Evolutionary conservation across 1,140 invertebrate species (phyloP).

Genomic region (Mizuhopecten yessoensis): DNA sequence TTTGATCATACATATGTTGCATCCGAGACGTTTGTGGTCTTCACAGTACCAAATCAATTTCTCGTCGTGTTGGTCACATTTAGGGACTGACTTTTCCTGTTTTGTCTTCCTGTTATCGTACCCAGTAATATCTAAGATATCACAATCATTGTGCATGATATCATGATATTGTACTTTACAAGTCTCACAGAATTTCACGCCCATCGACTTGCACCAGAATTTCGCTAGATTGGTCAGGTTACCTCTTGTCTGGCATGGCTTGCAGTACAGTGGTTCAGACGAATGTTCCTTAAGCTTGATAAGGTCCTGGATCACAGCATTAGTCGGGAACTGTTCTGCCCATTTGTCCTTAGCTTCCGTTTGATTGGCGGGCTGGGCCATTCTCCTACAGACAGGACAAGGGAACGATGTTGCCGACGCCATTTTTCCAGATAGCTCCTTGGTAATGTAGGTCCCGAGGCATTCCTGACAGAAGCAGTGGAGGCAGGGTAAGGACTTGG

Average conservation of each 20-base stretch:
- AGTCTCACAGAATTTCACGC: neutral
- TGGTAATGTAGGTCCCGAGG: too few relatives aligned
- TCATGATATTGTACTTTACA: neutral
- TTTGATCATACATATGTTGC: neutral
- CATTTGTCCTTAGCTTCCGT: too few relatives aligned
- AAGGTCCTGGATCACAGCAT: constrained; percentile 1
- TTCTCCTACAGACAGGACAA: too few relatives aligned
- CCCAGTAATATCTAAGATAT: neutral
- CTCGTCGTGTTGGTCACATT: neutral
- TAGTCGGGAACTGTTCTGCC: constrained; percentile 7
- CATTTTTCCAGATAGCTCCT: too few relatives aligned
- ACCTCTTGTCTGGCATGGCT: neutral
- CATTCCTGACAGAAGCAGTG: too few relatives aligned
- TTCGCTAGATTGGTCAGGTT: neutral
- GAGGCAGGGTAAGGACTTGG: too few relatives aligned
- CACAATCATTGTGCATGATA: neutral
- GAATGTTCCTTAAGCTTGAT: neutral
- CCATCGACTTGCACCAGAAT: neutral
- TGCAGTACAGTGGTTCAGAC: neutral
- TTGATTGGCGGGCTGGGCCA: too few relatives aligned
- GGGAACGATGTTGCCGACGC: too few relatives aligned
- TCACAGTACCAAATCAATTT: neutral
- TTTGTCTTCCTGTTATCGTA: neutral
- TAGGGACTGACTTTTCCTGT: neutral
- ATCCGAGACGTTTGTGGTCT: neutral